Evolutionary conservation across 1,140 invertebrate species (phyloP), one percentile per base, ranked within the genome.

Genomic region (Steinernema khuongi): DNA sequence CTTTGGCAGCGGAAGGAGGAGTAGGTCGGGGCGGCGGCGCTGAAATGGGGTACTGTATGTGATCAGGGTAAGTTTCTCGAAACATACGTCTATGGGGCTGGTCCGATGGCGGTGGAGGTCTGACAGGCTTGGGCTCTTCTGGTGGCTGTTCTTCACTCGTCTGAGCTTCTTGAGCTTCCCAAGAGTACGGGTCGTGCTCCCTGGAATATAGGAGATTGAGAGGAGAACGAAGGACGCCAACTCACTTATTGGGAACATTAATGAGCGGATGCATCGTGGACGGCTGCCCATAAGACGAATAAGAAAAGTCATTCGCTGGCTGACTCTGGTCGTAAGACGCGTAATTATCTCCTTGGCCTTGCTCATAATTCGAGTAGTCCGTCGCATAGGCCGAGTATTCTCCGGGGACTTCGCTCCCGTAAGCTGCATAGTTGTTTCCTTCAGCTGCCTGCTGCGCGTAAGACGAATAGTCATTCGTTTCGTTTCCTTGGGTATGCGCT

Each of bases 111-210:
- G 32, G 70, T 0, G 26, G 28, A 30, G 43, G 1, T 2, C n/a
- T n/a, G n/a, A 50, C 73, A 22, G 26, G 43, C n/a, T 72, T 44
- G 18, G 60, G 41, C 31, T 75, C 43, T 31, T 66, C 71, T 4
- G 70, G 72, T 31, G 17, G 28, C 72, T 32, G 74, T 31, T 71
- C 22, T 70, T 31, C 28, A 33, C 78, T 31, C 30, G 2, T 36
- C 31, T 28, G 60, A 31, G n/a, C 70, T 28, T 81, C 80, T 44
- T 83, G 81, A n/a, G 74, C 81, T 31, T 81, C 80, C 80, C 80
- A 81, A 1, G 81, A 79, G 50, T 77, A 81, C 31, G 80, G 80
- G 73, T 81, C 80, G 1, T 77, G 81, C 14, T 60, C 50, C 19
- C 50, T 60, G 22, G n/a, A 41, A 41, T n/a, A n/a, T 11, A 41